phyloP scores from a whole-genome alignment of 2,888 invertebrate genomes.

The Lithophane socia region DNA sequence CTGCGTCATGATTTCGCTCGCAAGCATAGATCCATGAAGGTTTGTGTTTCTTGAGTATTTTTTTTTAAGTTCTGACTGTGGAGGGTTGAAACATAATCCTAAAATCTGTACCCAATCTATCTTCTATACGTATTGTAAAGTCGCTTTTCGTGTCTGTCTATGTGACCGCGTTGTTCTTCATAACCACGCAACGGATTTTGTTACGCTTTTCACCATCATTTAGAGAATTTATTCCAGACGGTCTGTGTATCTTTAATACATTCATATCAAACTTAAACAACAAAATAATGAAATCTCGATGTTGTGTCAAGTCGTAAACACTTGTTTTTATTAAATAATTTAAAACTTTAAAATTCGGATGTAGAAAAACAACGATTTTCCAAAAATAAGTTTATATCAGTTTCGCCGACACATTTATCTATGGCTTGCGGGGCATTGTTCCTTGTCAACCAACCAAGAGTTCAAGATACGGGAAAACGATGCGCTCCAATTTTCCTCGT shows the following conservation, averaged over 20 bases:
- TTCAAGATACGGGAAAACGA: conserved; percentile 66
- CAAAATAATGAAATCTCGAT: neutral
- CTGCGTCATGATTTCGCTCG: too few relatives aligned
- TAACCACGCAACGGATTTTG: neutral
- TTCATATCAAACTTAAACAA: neutral
- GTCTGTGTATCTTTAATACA: neutral
- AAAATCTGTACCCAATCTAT: neutral
- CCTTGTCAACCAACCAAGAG: conserved; percentile 51
- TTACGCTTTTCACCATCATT: neutral
- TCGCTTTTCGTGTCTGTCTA: neutral
- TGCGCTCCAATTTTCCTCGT: conserved; percentile 63
- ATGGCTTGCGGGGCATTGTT: conserved; percentile 48
- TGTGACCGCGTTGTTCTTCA: neutral
- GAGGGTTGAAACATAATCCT: neutral
- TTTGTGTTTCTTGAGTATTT: neutral
- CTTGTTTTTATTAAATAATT: neutral
- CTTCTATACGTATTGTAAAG: neutral
- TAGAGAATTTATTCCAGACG: neutral
- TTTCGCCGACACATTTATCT: conserved; percentile 23
- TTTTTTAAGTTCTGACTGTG: neutral
- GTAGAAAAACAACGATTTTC: neutral
- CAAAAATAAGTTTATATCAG: neutral
- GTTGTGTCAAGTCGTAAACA: neutral
- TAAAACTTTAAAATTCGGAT: neutral
- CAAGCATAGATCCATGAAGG: neutral